These are phyloP conservation scores for Rhaphigaster nebulosa DNA, from an alignment of 2,888 invertebrate species.

Conservation along the genomic window DNA sequence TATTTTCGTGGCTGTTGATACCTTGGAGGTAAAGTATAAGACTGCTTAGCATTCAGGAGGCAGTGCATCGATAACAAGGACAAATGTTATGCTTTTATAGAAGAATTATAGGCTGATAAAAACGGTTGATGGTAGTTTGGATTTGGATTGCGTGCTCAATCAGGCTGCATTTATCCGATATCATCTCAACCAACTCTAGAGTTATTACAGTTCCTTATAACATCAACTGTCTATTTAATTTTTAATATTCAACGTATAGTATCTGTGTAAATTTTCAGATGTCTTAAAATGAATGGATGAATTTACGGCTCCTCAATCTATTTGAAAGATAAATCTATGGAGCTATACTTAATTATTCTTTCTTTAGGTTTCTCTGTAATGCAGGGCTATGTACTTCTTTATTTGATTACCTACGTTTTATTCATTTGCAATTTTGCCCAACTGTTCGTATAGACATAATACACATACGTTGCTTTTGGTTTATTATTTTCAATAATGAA, in stretches of 20 bases:
- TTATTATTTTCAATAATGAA: no score
- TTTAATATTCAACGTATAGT: background rate
- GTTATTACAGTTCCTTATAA: background rate
- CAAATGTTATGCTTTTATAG: background rate
- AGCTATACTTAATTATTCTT: no score
- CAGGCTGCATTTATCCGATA: background rate
- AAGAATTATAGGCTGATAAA: conserved; percentile 4
- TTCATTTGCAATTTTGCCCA: no score
- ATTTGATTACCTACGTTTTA: no score
- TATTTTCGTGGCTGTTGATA: background rate
- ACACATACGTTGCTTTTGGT: no score
- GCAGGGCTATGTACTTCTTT: no score
- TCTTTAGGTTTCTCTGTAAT: no score
- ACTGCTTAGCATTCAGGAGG: background rate
- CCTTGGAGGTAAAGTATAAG: background rate
- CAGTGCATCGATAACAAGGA: background rate
- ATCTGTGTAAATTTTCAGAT: background rate
- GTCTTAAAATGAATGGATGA: background rate
- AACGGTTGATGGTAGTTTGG: background rate
- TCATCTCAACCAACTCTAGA: background rate
- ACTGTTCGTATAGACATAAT: no score
- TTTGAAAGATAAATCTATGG: no score
- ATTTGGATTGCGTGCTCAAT: conserved; percentile 1
- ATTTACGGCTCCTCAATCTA: background rate
- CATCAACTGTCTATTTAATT: background rate